Evolutionary conservation across 2,888 invertebrate species (phyloP).

Genomic region (Dicranocentrus wangi): DNA sequence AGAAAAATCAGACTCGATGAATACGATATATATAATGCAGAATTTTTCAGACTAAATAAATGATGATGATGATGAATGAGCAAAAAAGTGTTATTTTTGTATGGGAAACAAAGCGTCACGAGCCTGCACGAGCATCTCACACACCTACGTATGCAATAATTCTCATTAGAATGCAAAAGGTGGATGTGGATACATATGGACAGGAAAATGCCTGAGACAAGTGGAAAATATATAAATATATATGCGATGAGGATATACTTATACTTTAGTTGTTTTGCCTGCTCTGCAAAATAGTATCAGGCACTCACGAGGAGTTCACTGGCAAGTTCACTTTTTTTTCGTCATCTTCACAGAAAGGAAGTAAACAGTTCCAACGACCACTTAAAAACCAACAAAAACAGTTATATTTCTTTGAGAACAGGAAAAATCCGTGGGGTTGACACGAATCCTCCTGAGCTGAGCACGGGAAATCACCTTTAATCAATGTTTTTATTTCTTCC

Average conservation of each 20-base stretch:
- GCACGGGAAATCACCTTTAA: slow-evolving; percentile 8
- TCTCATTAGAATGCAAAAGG: no score
- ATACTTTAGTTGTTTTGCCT: no score
- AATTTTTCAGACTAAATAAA: slow-evolving; percentile 17
- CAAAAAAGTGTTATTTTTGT: not conserved
- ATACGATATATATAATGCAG: slow-evolving; percentile 24
- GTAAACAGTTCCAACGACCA: slow-evolving; percentile 52
- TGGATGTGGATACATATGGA: no score
- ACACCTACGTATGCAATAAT: no score
- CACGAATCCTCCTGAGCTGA: slow-evolving; percentile 16
- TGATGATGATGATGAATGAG: not conserved
- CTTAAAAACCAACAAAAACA: slow-evolving; percentile 2
- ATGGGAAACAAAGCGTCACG: not conserved
- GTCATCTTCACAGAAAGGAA: slow-evolving; percentile 30
- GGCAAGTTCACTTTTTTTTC: not conserved
- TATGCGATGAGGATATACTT: no score
- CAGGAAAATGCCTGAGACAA: no score
- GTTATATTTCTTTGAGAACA: slow-evolving; percentile 30
- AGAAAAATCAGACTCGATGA: slow-evolving; percentile 21
- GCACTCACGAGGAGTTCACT: no score
- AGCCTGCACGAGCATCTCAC: no score
- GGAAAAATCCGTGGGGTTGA: slow-evolving; percentile 42
- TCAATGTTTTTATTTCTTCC: slow-evolving; percentile 26
- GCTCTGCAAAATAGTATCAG: no score
- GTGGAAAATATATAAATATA: no score